Base-by-base conservation (phyloP, 2,888 invertebrate genomes). In the Biston stratarius region DNA sequence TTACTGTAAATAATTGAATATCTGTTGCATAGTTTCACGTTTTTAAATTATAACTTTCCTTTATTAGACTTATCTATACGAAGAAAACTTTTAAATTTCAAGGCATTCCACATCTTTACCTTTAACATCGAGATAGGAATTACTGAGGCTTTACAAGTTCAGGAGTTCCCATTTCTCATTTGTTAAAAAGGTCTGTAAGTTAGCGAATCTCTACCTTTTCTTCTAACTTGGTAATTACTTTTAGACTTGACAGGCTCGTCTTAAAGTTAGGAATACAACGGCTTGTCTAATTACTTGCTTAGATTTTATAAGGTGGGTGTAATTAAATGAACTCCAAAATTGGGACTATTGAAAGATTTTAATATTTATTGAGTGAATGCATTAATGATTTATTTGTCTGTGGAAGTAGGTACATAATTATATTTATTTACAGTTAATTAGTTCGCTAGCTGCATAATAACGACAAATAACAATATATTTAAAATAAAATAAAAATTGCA, bases 171-270 rank as follows among this genome's bases (percentile, higher is more conserved):
- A 61, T 61, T 61, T 59, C 63, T 71, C 68, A 61, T 68, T 68
- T 53, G 64, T 65, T 53, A 66, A 68, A 68, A 56, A 64, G 66
- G 51, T 62, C 44, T 11, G 47, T 47, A 71, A 66, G 42, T 65
- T 61, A 9, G 33, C 24, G 47, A 55, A 56, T 62, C 33, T 58
- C 63, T 47, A 55, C 65, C 49, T 64, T 59, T 67, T 60, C 59
- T 60, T 64, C 63, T 53, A 61, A 67, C 52, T 61, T 63, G 49
- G 38, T 69, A 66, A 71, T 71, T 71, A 68, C 71, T 68, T 71
- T 68, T 48, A 53, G 49, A 67, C 66, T 67, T 66, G 68, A 64
- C 63, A 59, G 61, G 33, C 6, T 34, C 45, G 61, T 60, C 52
- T 33, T 51, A 42, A 62, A 45, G 58, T 58, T 11, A 34, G 51